A percentile compares a stretch with the other conserved stretches of the same genome.
phyloP scores from a whole-genome alignment of 2,888 invertebrate species.

The Parnassius smintheus region DNA sequence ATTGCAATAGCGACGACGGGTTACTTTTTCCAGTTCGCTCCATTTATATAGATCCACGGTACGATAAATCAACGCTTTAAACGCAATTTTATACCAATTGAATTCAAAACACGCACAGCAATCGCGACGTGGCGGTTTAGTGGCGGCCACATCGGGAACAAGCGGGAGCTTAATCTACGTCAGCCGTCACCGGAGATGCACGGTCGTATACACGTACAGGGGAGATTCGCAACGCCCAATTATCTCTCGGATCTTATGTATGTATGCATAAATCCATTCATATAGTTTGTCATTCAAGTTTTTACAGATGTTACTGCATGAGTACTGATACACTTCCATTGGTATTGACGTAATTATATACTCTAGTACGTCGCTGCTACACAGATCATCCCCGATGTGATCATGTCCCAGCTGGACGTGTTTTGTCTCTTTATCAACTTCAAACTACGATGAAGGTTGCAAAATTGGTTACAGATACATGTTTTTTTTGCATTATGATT shows the following conservation, averaged over 20 bases:
- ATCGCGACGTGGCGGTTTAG: constrained; percentile 37
- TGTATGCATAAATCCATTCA: constrained; percentile 26
- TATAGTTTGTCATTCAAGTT: constrained; percentile 26
- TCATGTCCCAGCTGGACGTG: constrained; percentile 24
- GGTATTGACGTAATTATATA: too few species aligned
- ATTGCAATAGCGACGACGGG: constrained; percentile 23
- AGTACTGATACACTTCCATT: too few species aligned
- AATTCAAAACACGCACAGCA: constrained; percentile 46
- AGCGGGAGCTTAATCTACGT: constrained; percentile 46
- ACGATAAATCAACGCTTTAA: constrained; percentile 29
- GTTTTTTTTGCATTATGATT: too few species aligned
- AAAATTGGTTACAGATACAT: too few species aligned
- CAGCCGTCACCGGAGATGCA: constrained; percentile 37
- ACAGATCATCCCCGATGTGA: constrained; percentile 9
- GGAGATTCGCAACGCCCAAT: constrained; percentile 38
- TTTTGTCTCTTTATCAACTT: too few species aligned
- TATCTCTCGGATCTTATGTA: constrained; percentile 39
- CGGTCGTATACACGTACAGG: constrained; percentile 36
- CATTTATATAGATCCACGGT: constrained; percentile 37
- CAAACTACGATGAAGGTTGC: too few species aligned
- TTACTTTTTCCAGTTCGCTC: constrained; percentile 42
- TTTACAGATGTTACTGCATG: too few species aligned
- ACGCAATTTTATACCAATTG: constrained; percentile 40
- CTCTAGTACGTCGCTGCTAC: too few species aligned
- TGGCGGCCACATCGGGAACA: constrained; percentile 28